Evolutionary conservation across 2,113 vertebrate species (phyloP), one percentile per base, ranked within the genome.

Genomic region (Lichenostomus cassidix): DNA sequence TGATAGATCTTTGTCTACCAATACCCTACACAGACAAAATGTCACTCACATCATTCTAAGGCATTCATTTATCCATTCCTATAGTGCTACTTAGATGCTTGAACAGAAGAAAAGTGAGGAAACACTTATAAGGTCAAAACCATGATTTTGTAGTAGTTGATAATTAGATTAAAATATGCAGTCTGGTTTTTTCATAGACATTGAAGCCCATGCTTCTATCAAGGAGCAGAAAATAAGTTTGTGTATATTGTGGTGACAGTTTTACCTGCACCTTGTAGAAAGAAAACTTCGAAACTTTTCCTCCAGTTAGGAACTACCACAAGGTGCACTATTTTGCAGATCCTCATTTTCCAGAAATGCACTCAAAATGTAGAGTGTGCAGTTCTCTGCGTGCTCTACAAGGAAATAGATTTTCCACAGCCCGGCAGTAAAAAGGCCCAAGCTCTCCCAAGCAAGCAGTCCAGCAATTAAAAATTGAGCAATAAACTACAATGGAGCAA

Each of bases 401-500:
- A 83, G 64, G 47, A 85, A 88, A 74, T 1, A 93, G 50, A 74
- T 83, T 83, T 88, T 81, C 79, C 24, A 62, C 39, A 63, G 39
- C 9, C 31, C 1, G 9, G 56, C 76, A 58, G 37, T 55, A 86
- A 87, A 85, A 93, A 76, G 44, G 76, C 41, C 58, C 62, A 53
- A 92, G 41, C 16, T 69, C 25, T 90, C 55, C 55, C 89, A 83
- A 22, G 79, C 58, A 95, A 76, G 49, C 49, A 83, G 63, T 50
- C 58, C 59, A 85, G 46, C 31, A 59, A 87, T 76, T 91, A 91
- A 39, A 94, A 91, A 41, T 4, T 39, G 47, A 94, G 64, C 76
- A 92, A 78, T 79, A 89, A 89, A 90, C 69, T 52, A 91, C 44
- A 81, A 24, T 15, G 56, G 69, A 92, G 73, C 44, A 90, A 94